phyloP scores from a whole-genome alignment of 2,113 vertebrate genomes.

The Tyto alba region DNA sequence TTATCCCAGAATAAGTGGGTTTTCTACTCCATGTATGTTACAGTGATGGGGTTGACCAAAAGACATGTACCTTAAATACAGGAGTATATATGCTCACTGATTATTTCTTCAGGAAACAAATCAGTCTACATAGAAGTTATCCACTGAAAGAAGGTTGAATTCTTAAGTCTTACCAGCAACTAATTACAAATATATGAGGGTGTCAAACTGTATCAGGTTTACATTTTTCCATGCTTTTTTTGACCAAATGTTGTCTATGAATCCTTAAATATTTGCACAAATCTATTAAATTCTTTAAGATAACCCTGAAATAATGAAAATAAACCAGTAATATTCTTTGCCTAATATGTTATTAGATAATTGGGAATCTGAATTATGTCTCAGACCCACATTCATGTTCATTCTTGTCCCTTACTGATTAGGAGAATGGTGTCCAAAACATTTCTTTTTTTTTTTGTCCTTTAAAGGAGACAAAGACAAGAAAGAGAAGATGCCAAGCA shows the following conservation, averaged over 20 bases:
- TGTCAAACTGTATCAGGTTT: not conserved
- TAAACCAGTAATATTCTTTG: not conserved
- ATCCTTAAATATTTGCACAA: not conserved
- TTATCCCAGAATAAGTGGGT: not conserved
- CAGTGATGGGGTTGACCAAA: not conserved
- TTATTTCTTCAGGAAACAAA: not conserved
- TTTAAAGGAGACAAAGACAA: not conserved
- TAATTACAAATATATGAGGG: not conserved
- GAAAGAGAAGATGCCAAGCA: not conserved
- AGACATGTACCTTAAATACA: not conserved
- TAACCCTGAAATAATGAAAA: slow-evolving; percentile 2
- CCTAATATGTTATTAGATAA: not conserved
- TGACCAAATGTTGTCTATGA: not conserved
- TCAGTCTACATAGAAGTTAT: not conserved
- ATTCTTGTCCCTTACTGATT: not conserved
- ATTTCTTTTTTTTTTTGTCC: not conserved
- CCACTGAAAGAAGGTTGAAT: not conserved
- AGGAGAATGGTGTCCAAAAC: not conserved
- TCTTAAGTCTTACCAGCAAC: not conserved
- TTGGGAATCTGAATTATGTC: not conserved
- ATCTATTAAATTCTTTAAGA: not conserved
- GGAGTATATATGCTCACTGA: not conserved
- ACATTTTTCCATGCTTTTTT: not conserved
- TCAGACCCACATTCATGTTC: not conserved
- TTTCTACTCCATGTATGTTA: not conserved